Evolutionary conservation across 2,113 vertebrate species (phyloP).

Genomic region (Syngnathus scovelli): DNA sequence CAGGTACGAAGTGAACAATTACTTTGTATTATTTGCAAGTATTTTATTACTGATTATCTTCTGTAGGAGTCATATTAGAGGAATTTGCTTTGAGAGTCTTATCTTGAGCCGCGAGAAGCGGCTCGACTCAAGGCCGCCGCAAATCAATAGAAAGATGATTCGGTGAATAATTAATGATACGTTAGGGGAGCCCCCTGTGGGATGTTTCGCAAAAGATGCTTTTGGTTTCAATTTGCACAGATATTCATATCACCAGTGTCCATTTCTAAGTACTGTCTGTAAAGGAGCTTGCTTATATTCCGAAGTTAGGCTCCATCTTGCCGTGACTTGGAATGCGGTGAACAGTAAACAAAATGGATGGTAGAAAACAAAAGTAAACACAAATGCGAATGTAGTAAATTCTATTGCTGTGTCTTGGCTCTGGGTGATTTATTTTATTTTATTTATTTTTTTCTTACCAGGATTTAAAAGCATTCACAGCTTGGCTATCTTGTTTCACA

Average conservation of each 20-base stretch:
- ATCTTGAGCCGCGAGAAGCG: constrained; percentile 21
- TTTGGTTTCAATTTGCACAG: constrained; percentile 25
- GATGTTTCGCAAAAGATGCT: constrained; percentile 24
- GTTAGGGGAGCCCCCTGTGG: constrained; percentile 30
- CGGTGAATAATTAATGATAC: constrained; percentile 54
- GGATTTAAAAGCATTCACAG: too few species aligned
- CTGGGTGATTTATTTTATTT: too few species aligned
- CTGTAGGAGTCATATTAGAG: constrained; percentile 9
- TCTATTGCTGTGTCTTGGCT: too few species aligned
- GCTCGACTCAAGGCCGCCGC: constrained; percentile 36
- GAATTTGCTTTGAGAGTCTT: background rate
- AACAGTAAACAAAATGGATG: too few species aligned
- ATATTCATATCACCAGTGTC: constrained; percentile 1
- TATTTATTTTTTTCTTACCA: too few species aligned
- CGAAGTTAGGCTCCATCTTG: background rate
- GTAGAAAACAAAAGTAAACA: too few species aligned
- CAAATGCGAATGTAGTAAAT: too few species aligned
- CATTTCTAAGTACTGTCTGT: background rate
- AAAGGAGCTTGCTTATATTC: background rate
- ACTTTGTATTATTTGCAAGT: background rate
- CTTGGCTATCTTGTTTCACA: too few species aligned
- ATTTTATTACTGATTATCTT: background rate
- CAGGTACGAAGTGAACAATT: background rate
- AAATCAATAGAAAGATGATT: constrained; percentile 40
- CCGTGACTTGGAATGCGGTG: background rate